Base-by-base conservation (phyloP, 2,888 invertebrate genomes). In the Chymomyza procnemis region DNA sequence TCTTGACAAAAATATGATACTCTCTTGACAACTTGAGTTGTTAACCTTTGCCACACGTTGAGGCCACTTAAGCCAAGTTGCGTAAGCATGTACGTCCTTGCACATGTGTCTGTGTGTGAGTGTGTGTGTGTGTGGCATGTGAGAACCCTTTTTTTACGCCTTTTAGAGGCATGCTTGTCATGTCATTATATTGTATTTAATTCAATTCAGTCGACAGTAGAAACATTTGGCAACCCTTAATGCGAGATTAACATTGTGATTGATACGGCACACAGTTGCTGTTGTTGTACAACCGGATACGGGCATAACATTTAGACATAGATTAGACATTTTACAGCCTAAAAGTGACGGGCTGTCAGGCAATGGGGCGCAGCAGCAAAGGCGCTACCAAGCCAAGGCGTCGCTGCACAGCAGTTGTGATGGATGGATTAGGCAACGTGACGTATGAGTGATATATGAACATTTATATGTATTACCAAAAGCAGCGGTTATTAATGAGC, bases 361-460 rank as follows among this genome's bases (percentile, higher is more conserved):
- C 21, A 26, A n/a, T 30, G 30, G 22, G 55, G 30, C 21, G 55
- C 16, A 26, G 55, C 30, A 16, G 21, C n/a, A n/a, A n/a, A n/a
- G 54, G 18, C 18, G 22, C 14, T n/a, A n/a, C n/a, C 4, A 54
- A 54, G 9, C 22, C 19, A 21, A 14, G 26, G 26, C 26, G 26
- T 6, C 4, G 54, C 22, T 14, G 54, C 22, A 21, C 12, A 21
- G 9, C 50, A 18, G 50, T 50, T 71, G 16, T 76, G 69, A 81
- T 73, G 82, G 80, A 81, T 75, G 80, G 76, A 75, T 83, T 81
- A 85, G 73, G 75, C 78, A 73, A 80, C 78, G 62, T 85, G 85
- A 83, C 85, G 79, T 81, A 83, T 83, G 85, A 83, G 84, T 83
- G 85, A 83, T 83, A 74, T 74, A 78, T 79, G 81, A 75, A 76